Percentiles rank a stretch among this genome's conserved stretches.
Evolutionary conservation across 2,797 vertebrate genomes (phyloP).

Genomic region (Eupleurogrammus muticus): DNA sequence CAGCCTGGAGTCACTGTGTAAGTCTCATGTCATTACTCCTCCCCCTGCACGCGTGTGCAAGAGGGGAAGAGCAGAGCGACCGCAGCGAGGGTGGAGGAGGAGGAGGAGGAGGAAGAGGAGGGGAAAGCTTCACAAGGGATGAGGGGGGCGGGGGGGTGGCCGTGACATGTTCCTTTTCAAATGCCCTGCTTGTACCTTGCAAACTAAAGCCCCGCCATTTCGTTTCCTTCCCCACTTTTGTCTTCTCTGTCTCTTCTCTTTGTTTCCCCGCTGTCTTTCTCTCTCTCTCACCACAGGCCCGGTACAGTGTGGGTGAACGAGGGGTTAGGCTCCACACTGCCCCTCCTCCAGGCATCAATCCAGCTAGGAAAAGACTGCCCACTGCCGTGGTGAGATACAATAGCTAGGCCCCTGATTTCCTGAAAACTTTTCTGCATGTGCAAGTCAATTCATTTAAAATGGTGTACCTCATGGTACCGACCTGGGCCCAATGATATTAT

Average conservation of each 20-base stretch:
- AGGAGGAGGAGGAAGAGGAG: constrained; percentile 22
- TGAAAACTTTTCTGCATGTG: constrained; percentile 22
- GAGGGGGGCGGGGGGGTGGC: constrained; percentile 14
- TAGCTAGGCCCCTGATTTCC: constrained; percentile 47
- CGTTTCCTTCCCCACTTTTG: constrained; percentile 75
- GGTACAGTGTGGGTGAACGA: constrained; percentile 85
- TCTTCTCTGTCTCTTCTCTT: constrained; percentile 71
- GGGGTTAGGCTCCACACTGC: constrained; percentile 85
- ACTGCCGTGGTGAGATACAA: constrained; percentile 85
- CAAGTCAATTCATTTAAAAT: constrained; percentile 25
- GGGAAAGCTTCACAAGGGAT: constrained; percentile 48
- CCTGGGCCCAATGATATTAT: constrained; percentile 16
- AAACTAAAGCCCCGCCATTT: constrained; percentile 77
- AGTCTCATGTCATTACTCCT: constrained; percentile 77
- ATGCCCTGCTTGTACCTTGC: constrained; percentile 71
- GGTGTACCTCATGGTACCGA: constrained; percentile 40
- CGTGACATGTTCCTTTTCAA: constrained; percentile 73
- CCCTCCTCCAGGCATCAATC: constrained; percentile 82
- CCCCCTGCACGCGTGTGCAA: constrained; percentile 60
- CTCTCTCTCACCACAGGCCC: constrained; percentile 85
- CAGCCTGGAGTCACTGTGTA: constrained; percentile 72
- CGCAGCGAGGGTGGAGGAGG: constrained; percentile 34
- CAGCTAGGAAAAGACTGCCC: constrained; percentile 88
- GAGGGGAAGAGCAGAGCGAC: constrained; percentile 40
- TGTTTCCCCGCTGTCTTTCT: constrained; percentile 65